phyloP scores from a whole-genome alignment of 2,113 vertebrate species.

The Anser cygnoides region DNA sequence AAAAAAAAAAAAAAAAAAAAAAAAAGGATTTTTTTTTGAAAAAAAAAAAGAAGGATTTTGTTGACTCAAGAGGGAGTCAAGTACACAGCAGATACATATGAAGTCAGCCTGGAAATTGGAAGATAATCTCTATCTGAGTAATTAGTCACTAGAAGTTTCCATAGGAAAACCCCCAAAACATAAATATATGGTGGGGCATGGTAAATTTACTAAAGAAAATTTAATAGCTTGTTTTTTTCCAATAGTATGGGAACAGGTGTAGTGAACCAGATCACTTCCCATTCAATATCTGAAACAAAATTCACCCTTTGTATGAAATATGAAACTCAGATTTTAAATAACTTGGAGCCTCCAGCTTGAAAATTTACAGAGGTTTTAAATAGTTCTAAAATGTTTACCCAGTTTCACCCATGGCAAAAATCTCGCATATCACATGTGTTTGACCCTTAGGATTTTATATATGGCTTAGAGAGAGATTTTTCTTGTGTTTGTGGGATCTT shows the following conservation, averaged over 20 bases:
- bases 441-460: not conserved
- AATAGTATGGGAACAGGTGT: not conserved
- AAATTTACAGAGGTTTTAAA: not conserved
- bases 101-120: not conserved
- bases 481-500: not conserved
- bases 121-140: not conserved
- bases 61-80: not conserved
- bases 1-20: not conserved
- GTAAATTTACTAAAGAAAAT: not conserved
- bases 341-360: not conserved
- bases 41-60: not conserved
- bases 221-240: not conserved
- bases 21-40: not conserved
- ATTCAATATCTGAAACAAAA: not conserved
- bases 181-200: not conserved
- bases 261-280: not conserved
- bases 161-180: not conserved
- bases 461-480: not conserved
- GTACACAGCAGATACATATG: not conserved
- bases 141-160: not conserved
- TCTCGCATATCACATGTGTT: not conserved
- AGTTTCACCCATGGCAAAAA: not conserved
- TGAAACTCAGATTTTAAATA: not conserved
- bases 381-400: not conserved
- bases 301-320: not conserved